Percentiles rank a stretch among this genome's conserved stretches.
Conservation (phyloP, 2,113 vertebrate species). For the Syngnathoides biaculeatus region DNA sequence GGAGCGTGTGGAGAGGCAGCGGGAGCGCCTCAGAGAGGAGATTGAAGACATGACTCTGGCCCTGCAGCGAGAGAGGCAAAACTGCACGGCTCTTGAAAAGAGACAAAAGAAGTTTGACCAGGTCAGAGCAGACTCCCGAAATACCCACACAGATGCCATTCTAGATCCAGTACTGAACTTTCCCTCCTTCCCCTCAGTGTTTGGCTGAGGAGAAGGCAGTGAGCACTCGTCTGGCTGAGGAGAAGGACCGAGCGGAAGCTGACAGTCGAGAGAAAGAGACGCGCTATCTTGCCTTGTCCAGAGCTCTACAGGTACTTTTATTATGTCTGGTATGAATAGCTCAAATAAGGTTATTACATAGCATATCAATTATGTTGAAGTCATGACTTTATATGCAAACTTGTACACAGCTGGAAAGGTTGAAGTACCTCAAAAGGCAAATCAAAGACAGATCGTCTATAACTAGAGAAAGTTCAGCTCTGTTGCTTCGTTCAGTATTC, state of each 20-base stretch:
- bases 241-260: conserved; percentile 82
- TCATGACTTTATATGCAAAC: too few species aligned
- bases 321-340: too few species aligned
- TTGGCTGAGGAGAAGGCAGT: conserved; percentile 86
- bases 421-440: too few species aligned
- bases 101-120: conserved; percentile 92
- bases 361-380: too few species aligned
- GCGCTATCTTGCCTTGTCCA: conserved; percentile 73
- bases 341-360: too few species aligned
- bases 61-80: conserved; percentile 84
- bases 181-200: conserved; percentile 63
- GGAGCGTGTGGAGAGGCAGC: conserved; percentile 76
- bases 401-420: too few species aligned
- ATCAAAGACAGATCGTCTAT: too few species aligned
- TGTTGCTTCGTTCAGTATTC: too few species aligned
- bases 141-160: too few species aligned
- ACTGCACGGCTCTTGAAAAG: conserved; percentile 82
- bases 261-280: conserved; percentile 87
- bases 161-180: neutral
- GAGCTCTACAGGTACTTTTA: conserved; percentile 71
- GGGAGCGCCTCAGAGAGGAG: conserved; percentile 83
- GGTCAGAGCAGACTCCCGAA: conserved; percentile 55
- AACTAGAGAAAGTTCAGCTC: too few species aligned
- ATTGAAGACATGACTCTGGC: conserved; percentile 83
- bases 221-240: conserved; percentile 79